Conservation (phyloP, 2,797 vertebrate species). For the Thamnophis elegans region DNA sequence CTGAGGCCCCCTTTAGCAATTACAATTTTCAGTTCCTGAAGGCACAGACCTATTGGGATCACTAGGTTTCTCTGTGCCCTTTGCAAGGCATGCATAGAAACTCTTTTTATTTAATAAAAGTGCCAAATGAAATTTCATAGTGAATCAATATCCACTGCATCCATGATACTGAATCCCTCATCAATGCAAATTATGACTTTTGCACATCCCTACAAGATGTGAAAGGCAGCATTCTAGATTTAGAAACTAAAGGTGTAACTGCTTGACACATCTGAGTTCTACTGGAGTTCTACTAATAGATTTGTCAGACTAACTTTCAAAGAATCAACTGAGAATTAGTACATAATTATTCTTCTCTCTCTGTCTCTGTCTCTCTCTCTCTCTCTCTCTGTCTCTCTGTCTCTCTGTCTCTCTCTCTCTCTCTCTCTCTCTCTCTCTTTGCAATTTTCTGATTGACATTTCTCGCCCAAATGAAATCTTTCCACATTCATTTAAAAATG, state of each 20-base stretch:
- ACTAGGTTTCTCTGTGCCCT: background rate
- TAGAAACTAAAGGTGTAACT: background rate
- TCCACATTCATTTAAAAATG: conserved; percentile 45
- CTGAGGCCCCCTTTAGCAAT: background rate
- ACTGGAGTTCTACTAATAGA: conserved; percentile 16
- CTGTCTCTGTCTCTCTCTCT: too few relatives aligned
- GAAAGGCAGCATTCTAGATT: background rate
- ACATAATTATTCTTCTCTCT: conserved; percentile 44
- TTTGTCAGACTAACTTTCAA: background rate
- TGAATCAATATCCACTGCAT: background rate
- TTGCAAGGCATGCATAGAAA: background rate
- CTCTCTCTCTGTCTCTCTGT: conserved; percentile 39
- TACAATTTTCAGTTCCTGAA: background rate
- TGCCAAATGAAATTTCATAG: background rate
- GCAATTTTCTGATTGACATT: conserved; percentile 43
- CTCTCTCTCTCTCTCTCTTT: conserved; percentile 45
- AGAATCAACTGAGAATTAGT: conserved; percentile 43
- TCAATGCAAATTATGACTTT: background rate
- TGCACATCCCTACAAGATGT: background rate
- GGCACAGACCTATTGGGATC: background rate
- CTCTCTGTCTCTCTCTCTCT: conserved; percentile 48
- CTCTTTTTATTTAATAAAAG: background rate
- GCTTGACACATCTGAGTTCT: conserved; percentile 17
- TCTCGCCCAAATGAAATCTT: conserved; percentile 45
- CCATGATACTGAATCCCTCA: background rate